Evolutionary conservation across 2,113 vertebrate genomes (phyloP).

Genomic region (Patagioenas fasciata): DNA sequence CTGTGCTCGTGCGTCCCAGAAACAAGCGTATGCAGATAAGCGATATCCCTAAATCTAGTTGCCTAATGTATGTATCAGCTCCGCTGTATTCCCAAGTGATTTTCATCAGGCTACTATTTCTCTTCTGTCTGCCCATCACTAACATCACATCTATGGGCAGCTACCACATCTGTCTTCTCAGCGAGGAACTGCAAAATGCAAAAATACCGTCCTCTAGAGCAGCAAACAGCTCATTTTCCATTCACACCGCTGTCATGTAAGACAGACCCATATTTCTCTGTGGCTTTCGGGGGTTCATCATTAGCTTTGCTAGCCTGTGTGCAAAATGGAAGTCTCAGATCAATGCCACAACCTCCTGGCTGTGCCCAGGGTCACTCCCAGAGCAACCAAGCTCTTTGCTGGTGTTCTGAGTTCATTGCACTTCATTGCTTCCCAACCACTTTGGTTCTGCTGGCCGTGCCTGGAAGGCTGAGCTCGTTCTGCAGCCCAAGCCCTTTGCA

Average conservation of each 20-base stretch:
- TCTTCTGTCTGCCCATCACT: neutral
- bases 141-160: neutral
- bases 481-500: neutral
- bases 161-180: neutral
- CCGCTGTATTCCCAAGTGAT: neutral
- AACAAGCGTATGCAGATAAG: neutral
- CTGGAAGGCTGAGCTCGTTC: neutral
- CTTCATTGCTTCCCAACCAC: neutral
- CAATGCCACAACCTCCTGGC: neutral
- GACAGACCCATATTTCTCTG: accelerated
- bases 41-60: neutral
- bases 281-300: neutral
- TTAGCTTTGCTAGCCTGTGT: neutral
- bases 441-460: neutral
- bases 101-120: neutral
- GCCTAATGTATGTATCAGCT: neutral
- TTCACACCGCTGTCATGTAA: accelerated
- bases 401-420: neutral
- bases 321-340: neutral
- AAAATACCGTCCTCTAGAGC: neutral
- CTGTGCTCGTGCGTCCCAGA: neutral
- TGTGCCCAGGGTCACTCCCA: neutral
- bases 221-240: neutral
- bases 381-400: neutral
- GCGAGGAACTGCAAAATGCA: neutral